Conservation (phyloP, 2,888 invertebrate genomes). For the Lumbricus terrestris region DNA sequence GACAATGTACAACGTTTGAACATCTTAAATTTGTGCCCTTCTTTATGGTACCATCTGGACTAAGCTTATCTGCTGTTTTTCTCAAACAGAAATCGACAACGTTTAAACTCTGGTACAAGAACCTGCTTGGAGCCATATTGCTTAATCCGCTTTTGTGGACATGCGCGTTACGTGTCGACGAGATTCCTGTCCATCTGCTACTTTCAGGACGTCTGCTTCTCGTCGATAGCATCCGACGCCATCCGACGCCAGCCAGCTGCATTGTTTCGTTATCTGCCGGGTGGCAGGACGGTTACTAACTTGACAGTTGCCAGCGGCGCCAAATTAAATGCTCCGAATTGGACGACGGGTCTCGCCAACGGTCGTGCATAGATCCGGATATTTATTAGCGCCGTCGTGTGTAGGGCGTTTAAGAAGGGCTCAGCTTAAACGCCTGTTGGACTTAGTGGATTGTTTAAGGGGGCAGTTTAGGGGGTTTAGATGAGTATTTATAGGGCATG, state of each 20-base stretch:
- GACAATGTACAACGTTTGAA: too few species aligned
- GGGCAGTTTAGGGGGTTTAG: background rate
- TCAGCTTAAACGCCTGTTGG: background rate
- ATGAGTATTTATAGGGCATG: background rate
- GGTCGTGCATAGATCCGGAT: background rate
- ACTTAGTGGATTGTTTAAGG: background rate
- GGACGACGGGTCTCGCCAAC: background rate
- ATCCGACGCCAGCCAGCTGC: background rate
- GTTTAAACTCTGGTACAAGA: too few species aligned
- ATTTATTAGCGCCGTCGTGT: background rate
- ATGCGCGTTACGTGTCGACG: background rate
- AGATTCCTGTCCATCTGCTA: background rate
- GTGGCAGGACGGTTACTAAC: background rate
- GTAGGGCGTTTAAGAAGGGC: background rate
- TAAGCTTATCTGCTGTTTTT: too few species aligned
- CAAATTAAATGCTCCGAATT: conserved; percentile 3
- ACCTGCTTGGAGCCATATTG: too few species aligned
- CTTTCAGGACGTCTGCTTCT: background rate
- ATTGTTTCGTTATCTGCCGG: conserved; percentile 3
- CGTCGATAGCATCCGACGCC: background rate
- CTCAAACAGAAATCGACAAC: too few species aligned
- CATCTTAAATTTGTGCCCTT: too few species aligned
- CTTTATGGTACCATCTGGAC: too few species aligned
- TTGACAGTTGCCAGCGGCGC: background rate
- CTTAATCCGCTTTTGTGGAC: background rate